Evolutionary conservation across 1,140 invertebrate genomes (phyloP).

Genomic region (Scaptomyza hsui): DNA sequence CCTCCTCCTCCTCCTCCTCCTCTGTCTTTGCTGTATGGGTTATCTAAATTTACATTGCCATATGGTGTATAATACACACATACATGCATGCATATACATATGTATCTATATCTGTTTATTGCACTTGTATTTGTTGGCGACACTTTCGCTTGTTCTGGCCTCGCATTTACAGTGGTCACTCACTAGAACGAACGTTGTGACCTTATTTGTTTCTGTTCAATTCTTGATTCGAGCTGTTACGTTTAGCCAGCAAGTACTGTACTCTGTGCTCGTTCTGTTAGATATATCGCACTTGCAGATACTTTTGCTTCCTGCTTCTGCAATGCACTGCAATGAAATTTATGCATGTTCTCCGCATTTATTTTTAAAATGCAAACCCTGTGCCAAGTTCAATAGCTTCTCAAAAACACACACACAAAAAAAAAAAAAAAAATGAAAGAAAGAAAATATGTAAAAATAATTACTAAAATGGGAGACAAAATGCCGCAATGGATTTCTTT

Average conservation of each 20-base stretch:
- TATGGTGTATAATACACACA: slow-evolving; percentile 3
- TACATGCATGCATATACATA: slow-evolving; percentile 2
- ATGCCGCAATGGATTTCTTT: slow-evolving; percentile 57
- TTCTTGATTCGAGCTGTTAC: not conserved
- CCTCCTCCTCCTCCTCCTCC: not conserved
- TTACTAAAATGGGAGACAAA: slow-evolving; percentile 69
- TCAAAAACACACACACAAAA: slow-evolving; percentile 30
- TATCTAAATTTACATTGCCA: slow-evolving; percentile 72
- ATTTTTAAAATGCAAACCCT: slow-evolving; percentile 74
- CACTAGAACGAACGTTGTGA: not conserved
- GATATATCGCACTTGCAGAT: slow-evolving; percentile 22
- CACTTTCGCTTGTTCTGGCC: slow-evolving; percentile 53
- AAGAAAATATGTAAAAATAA: slow-evolving; percentile 57
- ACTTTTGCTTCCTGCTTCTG: slow-evolving; percentile 52
- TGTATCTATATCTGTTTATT: slow-evolving; percentile 15
- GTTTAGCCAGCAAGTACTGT: not conserved
- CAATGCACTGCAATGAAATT: slow-evolving; percentile 33
- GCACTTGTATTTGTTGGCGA: slow-evolving; percentile 40
- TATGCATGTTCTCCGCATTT: slow-evolving; percentile 44
- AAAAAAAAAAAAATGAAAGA: slow-evolving; percentile 3
- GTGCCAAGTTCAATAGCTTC: slow-evolving; percentile 79
- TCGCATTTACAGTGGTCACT: not conserved
- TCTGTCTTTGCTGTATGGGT: slow-evolving; percentile 36
- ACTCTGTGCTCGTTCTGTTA: not conserved
- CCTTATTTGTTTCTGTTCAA: not conserved